Percentiles rank a stretch among this genome's conserved stretches.
phyloP scores from a whole-genome alignment of 2,888 invertebrate species.

The Eugnorisma glareosa region DNA sequence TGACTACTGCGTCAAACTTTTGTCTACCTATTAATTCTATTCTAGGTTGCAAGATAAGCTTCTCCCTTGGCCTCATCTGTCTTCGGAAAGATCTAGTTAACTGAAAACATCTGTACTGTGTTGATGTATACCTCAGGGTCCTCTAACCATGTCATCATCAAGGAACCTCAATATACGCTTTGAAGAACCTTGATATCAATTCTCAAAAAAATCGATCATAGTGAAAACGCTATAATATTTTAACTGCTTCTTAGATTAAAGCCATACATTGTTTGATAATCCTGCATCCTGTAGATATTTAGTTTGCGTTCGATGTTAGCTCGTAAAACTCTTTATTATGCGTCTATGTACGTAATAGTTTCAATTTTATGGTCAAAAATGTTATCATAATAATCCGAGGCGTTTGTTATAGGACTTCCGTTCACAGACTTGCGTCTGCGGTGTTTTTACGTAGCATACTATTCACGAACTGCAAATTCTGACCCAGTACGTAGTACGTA shows the following conservation, averaged over 20 bases:
- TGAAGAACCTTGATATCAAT: constrained; percentile 44
- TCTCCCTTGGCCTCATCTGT: no score
- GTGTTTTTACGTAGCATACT: constrained; percentile 2
- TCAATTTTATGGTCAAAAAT: constrained; percentile 84
- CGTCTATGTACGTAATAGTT: constrained; percentile 80
- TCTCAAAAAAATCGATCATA: constrained; percentile 63
- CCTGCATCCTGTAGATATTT: constrained; percentile 84
- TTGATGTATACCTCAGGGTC: not conserved
- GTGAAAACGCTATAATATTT: constrained; percentile 62
- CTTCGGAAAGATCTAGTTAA: no score
- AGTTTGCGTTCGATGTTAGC: constrained; percentile 83
- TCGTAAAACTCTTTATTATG: constrained; percentile 88
- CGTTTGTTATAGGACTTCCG: constrained; percentile 82
- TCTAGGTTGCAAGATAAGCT: not conserved
- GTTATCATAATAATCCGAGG: constrained; percentile 83
- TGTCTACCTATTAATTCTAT: not conserved
- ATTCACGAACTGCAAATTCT: constrained; percentile 23
- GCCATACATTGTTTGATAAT: constrained; percentile 82
- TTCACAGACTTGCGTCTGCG: constrained; percentile 40
- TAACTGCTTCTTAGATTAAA: constrained; percentile 71
- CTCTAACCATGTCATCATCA: not conserved
- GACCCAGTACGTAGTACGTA: not conserved
- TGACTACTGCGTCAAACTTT: not conserved
- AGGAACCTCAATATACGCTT: not conserved
- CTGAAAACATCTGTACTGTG: not conserved